phyloP scores from a whole-genome alignment of 2,888 invertebrate species.

The Rhopalosiphum nymphaeae region DNA sequence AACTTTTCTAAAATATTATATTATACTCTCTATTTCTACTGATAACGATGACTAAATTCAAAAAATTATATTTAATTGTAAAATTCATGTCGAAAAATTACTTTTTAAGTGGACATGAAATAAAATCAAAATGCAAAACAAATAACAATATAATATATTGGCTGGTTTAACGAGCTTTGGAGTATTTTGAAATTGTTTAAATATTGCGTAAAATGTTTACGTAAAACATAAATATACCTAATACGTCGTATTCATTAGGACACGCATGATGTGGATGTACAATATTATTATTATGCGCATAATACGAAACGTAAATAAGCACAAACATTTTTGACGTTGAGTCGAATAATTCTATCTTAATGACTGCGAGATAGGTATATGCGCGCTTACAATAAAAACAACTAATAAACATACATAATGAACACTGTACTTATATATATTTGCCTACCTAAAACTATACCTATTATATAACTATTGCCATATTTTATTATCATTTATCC shows the following conservation, averaged over 20 bases:
- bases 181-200: neutral
- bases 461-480: neutral
- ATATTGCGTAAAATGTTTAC: neutral
- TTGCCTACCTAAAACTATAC: neutral
- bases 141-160: neutral
- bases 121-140: neutral
- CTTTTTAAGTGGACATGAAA: neutral
- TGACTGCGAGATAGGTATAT: neutral
- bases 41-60: neutral
- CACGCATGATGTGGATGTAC: neutral
- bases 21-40: neutral
- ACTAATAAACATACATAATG: constrained; percentile 12
- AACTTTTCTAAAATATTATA: neutral
- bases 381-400: neutral
- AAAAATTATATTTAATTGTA: neutral
- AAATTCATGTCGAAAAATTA: too few relatives aligned
- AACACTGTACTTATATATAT: neutral
- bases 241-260: neutral
- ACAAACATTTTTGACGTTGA: neutral
- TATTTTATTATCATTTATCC: neutral
- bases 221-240: neutral
- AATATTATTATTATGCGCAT: neutral
- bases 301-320: neutral
- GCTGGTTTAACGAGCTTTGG: neutral
- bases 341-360: neutral